Evolutionary conservation across 35 echinoderm and acorn worm genomes (phyloP).

Genomic region (Diadema setosum): DNA sequence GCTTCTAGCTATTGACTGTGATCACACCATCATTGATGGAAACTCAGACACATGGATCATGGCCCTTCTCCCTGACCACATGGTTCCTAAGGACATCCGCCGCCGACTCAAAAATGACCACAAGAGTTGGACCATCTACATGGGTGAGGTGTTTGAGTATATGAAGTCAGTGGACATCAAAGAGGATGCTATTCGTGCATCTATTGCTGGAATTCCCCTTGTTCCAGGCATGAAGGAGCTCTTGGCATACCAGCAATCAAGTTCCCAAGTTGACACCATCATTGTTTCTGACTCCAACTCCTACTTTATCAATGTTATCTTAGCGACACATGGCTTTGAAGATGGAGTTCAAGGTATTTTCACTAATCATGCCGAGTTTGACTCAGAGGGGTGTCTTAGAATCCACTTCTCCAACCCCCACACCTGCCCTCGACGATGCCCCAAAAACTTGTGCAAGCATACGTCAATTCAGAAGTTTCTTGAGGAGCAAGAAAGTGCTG

Average conservation of each 20-base stretch:
- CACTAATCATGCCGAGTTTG: constrained; percentile 65
- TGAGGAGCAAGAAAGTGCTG: neutral
- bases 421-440: constrained; percentile 28
- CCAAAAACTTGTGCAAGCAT: constrained; percentile 63
- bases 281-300: constrained; percentile 60
- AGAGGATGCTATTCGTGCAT: neutral
- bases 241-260: constrained; percentile 30
- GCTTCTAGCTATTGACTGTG: constrained; percentile 54
- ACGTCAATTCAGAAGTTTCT: constrained; percentile 13
- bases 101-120: constrained; percentile 9
- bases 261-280: constrained; percentile 45
- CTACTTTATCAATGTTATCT: constrained; percentile 46
- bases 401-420: constrained; percentile 48
- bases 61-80: constrained; percentile 23
- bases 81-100: constrained; percentile 41
- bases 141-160: constrained; percentile 58
- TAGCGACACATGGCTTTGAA: neutral
- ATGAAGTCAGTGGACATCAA: constrained; percentile 10
- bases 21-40: constrained; percentile 71
- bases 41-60: constrained; percentile 47
- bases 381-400: constrained; percentile 21
- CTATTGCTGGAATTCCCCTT: constrained; percentile 25
- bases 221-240: constrained; percentile 54
- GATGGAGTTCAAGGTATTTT: neutral
- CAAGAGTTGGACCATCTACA: constrained; percentile 50